Evolutionary conservation across 2,888 invertebrate species (phyloP).

Genomic region (Reticulitermes lucifugus): DNA sequence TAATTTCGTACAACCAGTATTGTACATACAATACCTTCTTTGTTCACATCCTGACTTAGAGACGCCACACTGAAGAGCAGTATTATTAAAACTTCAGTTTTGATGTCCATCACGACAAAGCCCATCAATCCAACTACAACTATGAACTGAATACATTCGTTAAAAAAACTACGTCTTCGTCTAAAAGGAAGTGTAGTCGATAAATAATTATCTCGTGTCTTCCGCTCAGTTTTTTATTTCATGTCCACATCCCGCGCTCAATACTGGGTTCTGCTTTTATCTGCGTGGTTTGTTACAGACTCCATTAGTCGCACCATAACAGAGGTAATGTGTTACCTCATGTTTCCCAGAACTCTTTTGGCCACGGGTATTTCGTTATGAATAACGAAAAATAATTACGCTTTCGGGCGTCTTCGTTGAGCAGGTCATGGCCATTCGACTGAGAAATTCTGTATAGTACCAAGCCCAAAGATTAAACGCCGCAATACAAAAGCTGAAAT

Average conservation of each 20-base stretch:
- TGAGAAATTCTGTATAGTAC: too few species aligned
- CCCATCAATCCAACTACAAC: too few species aligned
- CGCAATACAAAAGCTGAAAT: too few species aligned
- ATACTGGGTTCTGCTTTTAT: not conserved
- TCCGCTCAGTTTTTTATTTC: not conserved
- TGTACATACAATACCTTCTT: not conserved
- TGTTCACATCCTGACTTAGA: not conserved
- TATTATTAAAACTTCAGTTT: not conserved
- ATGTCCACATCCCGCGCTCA: not conserved
- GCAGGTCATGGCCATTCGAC: too few species aligned
- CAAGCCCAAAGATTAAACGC: too few species aligned
- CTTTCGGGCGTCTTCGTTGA: too few species aligned
- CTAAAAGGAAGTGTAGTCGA: not conserved
- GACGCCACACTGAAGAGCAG: not conserved
- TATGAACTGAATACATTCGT: too few species aligned
- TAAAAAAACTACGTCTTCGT: not conserved
- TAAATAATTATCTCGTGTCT: not conserved
- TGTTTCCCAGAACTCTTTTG: too few species aligned
- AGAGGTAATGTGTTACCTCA: too few species aligned
- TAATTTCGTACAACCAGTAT: not conserved
- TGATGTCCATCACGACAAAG: not conserved
- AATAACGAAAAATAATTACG: too few species aligned
- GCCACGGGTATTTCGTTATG: too few species aligned
- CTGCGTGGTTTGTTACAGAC: not conserved
- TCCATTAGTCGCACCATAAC: too few species aligned